Conservation (phyloP, 2,113 vertebrate genomes). For the Pseudorhombus dupliciocellatus region DNA sequence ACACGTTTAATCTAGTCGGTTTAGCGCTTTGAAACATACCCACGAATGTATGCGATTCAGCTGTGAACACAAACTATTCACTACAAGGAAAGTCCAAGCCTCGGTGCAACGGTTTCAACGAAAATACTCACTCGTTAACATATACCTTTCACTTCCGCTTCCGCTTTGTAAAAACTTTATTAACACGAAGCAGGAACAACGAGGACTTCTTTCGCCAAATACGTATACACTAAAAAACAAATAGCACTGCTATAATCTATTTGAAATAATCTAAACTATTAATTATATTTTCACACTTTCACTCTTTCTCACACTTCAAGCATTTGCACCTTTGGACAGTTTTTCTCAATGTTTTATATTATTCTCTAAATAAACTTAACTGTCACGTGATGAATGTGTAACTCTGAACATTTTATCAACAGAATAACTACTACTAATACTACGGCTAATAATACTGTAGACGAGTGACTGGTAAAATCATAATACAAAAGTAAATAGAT, state of each 20-base stretch:
- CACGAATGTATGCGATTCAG: background rate
- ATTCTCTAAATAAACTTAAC: background rate
- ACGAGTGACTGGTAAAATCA: no score
- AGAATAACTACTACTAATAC: no score
- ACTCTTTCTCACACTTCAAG: no score
- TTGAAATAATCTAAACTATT: no score
- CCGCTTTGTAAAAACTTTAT: slow-evolving; percentile 68
- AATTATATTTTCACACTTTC: no score
- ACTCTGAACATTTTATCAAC: background rate
- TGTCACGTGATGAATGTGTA: background rate
- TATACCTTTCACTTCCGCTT: slow-evolving; percentile 45
- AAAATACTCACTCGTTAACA: background rate
- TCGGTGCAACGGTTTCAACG: background rate
- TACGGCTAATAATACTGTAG: no score
- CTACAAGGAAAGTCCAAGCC: background rate
- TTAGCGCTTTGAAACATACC: background rate
- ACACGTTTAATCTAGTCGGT: background rate
- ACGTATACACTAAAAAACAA: background rate
- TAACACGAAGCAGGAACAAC: background rate
- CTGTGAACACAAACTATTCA: background rate
- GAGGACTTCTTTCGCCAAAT: background rate
- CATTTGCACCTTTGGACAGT: background rate
- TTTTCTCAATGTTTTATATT: background rate
- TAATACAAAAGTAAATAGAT: no score
- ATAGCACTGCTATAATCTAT: no score